Percentiles rank a stretch among this genome's conserved stretches.
Conservation (phyloP, 2,888 invertebrate genomes). For the Pristionchus fissidentatus region DNA sequence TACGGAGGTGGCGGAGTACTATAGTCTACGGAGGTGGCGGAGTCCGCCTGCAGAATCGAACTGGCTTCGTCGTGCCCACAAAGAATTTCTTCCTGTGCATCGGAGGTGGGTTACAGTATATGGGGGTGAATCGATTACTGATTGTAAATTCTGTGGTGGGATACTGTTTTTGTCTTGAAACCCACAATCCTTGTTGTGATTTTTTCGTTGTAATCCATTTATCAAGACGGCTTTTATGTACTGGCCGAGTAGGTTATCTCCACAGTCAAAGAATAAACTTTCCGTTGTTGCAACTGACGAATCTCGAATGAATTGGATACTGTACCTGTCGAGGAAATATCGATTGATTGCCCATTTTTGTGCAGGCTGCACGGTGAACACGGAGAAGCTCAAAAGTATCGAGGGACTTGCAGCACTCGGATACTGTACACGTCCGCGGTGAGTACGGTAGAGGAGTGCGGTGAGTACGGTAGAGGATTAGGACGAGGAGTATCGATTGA, state of each 20-base stretch:
- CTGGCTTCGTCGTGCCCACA: conserved; percentile 88
- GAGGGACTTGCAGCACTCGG: conserved; percentile 89
- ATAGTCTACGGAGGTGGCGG: conserved; percentile 91
- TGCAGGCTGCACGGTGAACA: conserved; percentile 86
- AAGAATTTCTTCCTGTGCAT: conserved; percentile 94
- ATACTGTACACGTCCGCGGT: conserved; percentile 90
- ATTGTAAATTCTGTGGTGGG: too few species aligned
- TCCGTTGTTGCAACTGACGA: too few species aligned
- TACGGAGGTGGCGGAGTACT: conserved; percentile 91
- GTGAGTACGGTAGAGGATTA: neutral
- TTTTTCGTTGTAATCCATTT: too few species aligned
- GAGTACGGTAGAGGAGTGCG: neutral
- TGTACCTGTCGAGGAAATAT: too few species aligned
- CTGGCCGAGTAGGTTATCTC: neutral
- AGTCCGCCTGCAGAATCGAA: too few species aligned
- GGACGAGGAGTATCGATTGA: too few species aligned
- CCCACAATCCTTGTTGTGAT: too few species aligned
- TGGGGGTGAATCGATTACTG: neutral
- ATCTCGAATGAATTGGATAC: too few species aligned
- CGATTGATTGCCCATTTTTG: too few species aligned
- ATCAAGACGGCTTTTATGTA: too few species aligned
- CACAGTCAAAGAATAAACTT: neutral
- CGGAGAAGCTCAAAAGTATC: conserved; percentile 89
- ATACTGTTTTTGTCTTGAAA: too few species aligned
- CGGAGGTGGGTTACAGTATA: conserved; percentile 79